Base-by-base conservation (phyloP, 2,113 vertebrate genomes). In the Geococcyx californianus region DNA sequence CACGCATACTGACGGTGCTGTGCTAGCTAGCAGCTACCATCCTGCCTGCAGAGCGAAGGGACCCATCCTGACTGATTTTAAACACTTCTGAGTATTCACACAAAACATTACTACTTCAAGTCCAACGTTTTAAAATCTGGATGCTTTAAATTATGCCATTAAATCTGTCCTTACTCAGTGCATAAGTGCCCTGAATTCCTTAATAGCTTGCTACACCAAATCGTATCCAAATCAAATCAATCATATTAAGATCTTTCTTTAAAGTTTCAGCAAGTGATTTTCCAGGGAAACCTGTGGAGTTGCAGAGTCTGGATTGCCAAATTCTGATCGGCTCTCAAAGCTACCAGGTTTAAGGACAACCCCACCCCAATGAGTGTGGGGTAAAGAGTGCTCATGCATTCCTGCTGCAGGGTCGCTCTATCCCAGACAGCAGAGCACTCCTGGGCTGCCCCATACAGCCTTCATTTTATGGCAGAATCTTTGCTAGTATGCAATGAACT, bases 151-250 rank as follows among this genome's bases (percentile, higher is more conserved):
- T 90, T 69, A 86, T 94, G 59, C 78, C 49, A 86, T 93, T 96
- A 97, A 95, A 93, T 72, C 85, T 44, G 36, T 90, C 96, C 94
- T 91, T 90, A 70, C 38, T 94, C 78, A 68, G 62, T 66, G 89
- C 80, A 69, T 95, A 96, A 95, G 49, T 94, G 89, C 87, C 68
- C 72, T 95, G 90, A 97, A 91, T 94, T 95, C 75, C 85, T 93
- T 92, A 96, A 81, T 5, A 96, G 82, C 52, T 94, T 59, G 84
- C 79, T 93, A 87, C 95, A 94, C 95, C 93, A 88, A 90, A 93
- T 88, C 69, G 86, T 82, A 68, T 8, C 8, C 28, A 84, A 63
- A 88, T 81, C 68, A 52, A 81, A 97, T 95, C 68, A 94, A 91
- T 95, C 85, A 95, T 84, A 80, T 77, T 34, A 80, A 88, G 63